A percentile compares a stretch with the other conserved stretches of the same genome.
These are phyloP conservation scores for Anthoscopus minutus DNA, from an alignment of 2,113 vertebrate species.

Conservation along the genomic window DNA sequence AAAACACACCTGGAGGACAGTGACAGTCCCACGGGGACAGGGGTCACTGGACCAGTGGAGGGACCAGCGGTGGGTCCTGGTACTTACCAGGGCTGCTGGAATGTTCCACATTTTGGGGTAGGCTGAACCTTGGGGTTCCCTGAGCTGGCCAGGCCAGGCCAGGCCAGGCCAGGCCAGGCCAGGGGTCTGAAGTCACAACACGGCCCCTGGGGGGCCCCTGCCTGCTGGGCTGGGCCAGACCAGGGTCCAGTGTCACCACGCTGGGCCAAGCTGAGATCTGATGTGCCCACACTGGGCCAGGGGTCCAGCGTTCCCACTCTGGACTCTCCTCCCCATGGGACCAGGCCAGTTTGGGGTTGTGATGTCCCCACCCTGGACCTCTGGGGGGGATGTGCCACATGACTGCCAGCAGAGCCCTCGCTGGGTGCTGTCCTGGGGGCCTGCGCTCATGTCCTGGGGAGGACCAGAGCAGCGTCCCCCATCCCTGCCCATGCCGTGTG, in stretches of 20 bases:
- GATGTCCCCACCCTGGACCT: neutral
- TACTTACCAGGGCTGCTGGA: neutral
- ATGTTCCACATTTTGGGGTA: neutral
- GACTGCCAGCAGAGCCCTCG: neutral
- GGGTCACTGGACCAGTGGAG: neutral
- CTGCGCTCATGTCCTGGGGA: neutral
- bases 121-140: neutral
- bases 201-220: neutral
- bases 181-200: fast-evolving
- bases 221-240: neutral
- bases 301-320: fast-evolving
- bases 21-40: neutral
- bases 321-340: neutral
- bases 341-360: neutral
- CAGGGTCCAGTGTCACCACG: fast-evolving
- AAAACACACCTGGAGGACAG: neutral
- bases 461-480: neutral
- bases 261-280: neutral
- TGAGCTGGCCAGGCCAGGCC: neutral
- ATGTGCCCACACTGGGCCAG: neutral
- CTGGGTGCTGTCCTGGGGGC: neutral
- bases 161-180: neutral
- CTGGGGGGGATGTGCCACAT: neutral
- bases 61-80: neutral
- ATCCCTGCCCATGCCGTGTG: neutral